These are phyloP conservation scores for Drosophila nr. fundita DNA, from an alignment of 2,888 invertebrate species.

Conservation along the genomic window DNA sequence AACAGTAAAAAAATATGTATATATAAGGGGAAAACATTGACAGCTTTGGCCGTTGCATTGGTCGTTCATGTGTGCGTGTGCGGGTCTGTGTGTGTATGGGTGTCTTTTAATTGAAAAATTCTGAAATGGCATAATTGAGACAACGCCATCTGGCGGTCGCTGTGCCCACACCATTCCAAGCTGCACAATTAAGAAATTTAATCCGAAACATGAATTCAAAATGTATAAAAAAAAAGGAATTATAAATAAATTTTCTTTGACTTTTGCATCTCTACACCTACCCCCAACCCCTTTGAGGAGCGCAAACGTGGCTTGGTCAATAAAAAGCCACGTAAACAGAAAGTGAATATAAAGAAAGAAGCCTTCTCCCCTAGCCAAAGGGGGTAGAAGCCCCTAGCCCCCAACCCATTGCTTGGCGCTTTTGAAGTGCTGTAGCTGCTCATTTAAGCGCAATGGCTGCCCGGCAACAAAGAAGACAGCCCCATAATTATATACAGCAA, in stretches of 20 bases:
- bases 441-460: constrained; percentile 74
- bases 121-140: constrained; percentile 74
- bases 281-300: constrained; percentile 1
- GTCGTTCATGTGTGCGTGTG: neutral
- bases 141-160: constrained; percentile 54
- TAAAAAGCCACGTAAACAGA: constrained; percentile 68
- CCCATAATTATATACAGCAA: constrained; percentile 24
- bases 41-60: constrained; percentile 16
- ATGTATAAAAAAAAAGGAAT: neutral
- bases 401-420: constrained; percentile 26
- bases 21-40: constrained; percentile 26
- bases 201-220: constrained; percentile 22
- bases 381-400: neutral
- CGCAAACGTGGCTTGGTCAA: constrained; percentile 34
- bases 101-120: constrained; percentile 75
- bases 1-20: neutral
- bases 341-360: constrained; percentile 43
- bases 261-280: constrained; percentile 9
- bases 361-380: neutral
- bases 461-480: constrained; percentile 44
- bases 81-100: constrained; percentile 6
- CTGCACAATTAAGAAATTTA: constrained; percentile 62
- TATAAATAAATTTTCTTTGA: constrained; percentile 29
- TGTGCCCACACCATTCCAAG: constrained; percentile 28
- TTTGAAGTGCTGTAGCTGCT: constrained; percentile 63